A percentile compares a stretch with the other conserved stretches of the same genome.
These are phyloP conservation scores for Cerastis leucographa DNA, from an alignment of 2,888 invertebrate genomes.

Conservation along the genomic window DNA sequence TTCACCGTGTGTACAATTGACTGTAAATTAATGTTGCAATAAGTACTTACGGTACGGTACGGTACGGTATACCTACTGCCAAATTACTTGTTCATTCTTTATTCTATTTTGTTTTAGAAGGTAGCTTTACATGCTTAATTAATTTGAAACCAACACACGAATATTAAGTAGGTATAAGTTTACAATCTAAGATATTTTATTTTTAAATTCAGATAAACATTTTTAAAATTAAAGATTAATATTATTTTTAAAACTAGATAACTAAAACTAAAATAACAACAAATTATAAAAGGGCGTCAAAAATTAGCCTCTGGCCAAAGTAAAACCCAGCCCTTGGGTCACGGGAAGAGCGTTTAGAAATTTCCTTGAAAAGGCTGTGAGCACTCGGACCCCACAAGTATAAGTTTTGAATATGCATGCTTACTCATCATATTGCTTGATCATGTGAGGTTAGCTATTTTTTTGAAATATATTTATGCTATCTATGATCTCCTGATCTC, in stretches of 20 bases:
- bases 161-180: slow-evolving; percentile 39
- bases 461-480: slow-evolving; percentile 38
- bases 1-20: not conserved
- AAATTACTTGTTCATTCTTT: not conserved
- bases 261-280: no score
- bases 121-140: slow-evolving; percentile 10
- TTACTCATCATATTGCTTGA: slow-evolving; percentile 37
- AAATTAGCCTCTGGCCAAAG: no score
- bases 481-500: slow-evolving; percentile 21
- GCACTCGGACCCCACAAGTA: no score
- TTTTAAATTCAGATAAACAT: no score
- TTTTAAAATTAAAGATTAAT: no score
- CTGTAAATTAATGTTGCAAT: not conserved
- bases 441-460: slow-evolving; percentile 23
- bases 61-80: not conserved
- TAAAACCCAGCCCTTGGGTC: no score
- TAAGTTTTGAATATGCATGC: slow-evolving; percentile 23
- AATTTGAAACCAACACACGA: slow-evolving; percentile 9
- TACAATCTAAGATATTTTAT: no score
- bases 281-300: no score
- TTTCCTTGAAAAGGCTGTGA: no score
- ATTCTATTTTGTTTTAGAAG: slow-evolving; percentile 11
- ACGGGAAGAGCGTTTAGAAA: no score
- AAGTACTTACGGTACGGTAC: no score
- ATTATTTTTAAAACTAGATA: no score